Conservation (phyloP, 1,140 invertebrate species). For the Ruditapes philippinarum region DNA sequence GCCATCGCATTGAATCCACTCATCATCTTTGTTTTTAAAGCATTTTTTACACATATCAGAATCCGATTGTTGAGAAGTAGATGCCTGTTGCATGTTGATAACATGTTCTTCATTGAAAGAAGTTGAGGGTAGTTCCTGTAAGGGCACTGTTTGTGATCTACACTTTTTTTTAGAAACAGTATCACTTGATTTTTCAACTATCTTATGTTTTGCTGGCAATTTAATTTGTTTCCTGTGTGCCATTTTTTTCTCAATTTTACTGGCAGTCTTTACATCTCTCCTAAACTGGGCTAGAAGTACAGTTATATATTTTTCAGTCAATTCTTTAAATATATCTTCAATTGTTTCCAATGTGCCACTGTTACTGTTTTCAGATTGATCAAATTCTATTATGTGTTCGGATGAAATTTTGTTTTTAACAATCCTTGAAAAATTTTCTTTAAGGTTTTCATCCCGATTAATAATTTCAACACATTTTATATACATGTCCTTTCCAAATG, state of each 20-base stretch:
- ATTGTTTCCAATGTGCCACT: not conserved
- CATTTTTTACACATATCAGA: not conserved
- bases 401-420: not conserved
- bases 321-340: not conserved
- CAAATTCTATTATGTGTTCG: not conserved
- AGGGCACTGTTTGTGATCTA: not conserved
- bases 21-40: not conserved
- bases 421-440: not conserved
- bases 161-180: not conserved
- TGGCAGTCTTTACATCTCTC: conserved; percentile 23
- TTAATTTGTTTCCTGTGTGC: conserved; percentile 36
- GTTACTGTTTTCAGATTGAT: not conserved
- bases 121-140: not conserved
- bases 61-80: not conserved
- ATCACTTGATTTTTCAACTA: not conserved
- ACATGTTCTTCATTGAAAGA: too few species aligned
- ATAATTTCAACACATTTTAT: not conserved
- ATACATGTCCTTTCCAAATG: not conserved
- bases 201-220: not conserved
- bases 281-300: conserved; percentile 7
- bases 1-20: conserved; percentile 1
- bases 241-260: conserved; percentile 31
- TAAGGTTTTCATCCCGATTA: not conserved
- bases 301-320: not conserved
- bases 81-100: not conserved